These are phyloP conservation scores for Poecilia gillii DNA, from an alignment of 2,797 vertebrate genomes.

Conservation along the genomic window DNA sequence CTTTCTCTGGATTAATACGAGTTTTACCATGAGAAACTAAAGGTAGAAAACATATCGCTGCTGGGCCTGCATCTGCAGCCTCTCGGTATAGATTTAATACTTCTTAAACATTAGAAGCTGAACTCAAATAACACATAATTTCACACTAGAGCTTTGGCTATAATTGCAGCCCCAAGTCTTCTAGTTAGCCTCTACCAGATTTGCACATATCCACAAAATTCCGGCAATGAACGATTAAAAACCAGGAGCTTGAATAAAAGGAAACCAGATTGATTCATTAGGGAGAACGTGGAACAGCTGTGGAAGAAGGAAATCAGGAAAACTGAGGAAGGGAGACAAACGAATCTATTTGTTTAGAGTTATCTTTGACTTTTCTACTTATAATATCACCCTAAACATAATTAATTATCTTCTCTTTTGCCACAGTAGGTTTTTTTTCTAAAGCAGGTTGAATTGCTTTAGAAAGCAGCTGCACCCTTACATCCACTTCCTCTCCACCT, in stretches of 20 bases:
- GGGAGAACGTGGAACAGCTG: background rate
- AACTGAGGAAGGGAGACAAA: background rate
- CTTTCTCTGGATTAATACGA: background rate
- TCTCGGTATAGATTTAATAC: background rate
- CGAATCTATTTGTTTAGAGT: background rate
- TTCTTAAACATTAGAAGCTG: background rate
- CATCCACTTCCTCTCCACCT: slow-evolving; percentile 49
- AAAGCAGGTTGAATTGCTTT: background rate
- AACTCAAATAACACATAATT: background rate
- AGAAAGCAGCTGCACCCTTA: slow-evolving; percentile 61
- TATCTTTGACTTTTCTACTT: background rate
- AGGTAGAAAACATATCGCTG: background rate
- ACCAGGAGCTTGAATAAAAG: background rate
- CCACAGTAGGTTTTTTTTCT: background rate
- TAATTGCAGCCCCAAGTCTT: background rate
- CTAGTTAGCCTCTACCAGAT: background rate
- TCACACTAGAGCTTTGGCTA: background rate
- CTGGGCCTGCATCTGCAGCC: background rate
- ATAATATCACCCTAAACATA: background rate
- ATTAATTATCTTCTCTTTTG: background rate
- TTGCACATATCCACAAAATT: background rate
- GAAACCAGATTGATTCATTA: background rate
- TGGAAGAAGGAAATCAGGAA: background rate
- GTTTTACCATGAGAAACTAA: background rate
- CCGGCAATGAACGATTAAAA: background rate